Evolutionary conservation across 2,113 vertebrate species (phyloP).

Genomic region (Cephalophus harveyi): DNA sequence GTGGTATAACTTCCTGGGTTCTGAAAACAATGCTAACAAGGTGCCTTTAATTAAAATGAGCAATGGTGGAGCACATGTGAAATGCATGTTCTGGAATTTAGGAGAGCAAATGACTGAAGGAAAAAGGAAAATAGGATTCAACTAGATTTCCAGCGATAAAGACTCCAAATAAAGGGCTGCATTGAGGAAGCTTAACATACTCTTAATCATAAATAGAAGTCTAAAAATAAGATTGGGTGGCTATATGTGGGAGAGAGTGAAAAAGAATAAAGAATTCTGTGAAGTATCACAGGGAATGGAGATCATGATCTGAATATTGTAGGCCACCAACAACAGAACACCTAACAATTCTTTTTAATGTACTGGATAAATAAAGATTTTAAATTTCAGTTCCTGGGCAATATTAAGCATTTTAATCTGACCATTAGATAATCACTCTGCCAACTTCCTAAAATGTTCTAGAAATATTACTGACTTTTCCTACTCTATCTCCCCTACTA

Average conservation of each 20-base stretch:
- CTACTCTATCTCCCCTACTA: background rate
- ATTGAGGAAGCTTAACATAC: background rate
- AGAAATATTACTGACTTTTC: background rate
- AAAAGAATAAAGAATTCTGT: background rate
- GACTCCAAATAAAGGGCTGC: background rate
- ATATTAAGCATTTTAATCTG: background rate
- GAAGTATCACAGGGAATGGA: background rate
- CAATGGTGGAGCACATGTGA: background rate
- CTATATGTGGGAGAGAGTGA: background rate
- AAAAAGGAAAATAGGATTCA: background rate
- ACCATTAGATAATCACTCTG: background rate
- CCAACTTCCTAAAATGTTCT: conserved; percentile 32
- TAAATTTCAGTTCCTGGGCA: background rate
- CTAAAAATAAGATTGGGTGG: background rate
- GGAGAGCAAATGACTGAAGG: background rate
- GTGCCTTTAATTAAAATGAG: background rate
- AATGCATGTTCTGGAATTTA: conserved; percentile 2
- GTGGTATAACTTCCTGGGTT: background rate
- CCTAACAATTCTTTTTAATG: background rate
- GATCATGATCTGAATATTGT: background rate
- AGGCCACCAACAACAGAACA: background rate
- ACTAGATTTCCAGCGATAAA: background rate
- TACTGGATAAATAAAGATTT: conserved; percentile 17
- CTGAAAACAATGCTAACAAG: background rate
- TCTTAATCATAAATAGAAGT: conserved; percentile 9